These are phyloP conservation scores for Blastomussa wellsi DNA, from an alignment of 92 coral and sea anemone species.

Conservation along the genomic window DNA sequence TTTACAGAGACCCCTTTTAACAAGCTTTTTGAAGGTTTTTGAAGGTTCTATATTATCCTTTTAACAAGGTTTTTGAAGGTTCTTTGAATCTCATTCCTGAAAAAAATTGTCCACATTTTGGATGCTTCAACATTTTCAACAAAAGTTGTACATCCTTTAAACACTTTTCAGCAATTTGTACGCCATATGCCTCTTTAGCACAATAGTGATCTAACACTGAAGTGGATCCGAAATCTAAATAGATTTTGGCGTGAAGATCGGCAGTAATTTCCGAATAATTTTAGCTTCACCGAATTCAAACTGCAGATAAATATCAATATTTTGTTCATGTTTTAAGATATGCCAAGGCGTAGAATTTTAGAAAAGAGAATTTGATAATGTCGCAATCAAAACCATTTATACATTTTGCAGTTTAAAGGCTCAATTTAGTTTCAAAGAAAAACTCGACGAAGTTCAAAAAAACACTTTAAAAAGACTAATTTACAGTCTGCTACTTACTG, in stretches of 20 bases:
- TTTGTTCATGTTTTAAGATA: background rate
- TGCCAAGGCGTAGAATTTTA: background rate
- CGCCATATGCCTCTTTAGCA: background rate
- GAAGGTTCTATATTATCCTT: too few species aligned
- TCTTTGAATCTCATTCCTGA: too few species aligned
- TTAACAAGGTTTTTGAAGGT: too few species aligned
- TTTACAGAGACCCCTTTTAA: too few species aligned
- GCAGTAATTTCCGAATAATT: background rate
- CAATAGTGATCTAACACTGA: background rate
- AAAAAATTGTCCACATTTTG: too few species aligned
- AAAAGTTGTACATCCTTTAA: too few species aligned
- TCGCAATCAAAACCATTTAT: background rate
- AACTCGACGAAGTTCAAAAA: background rate
- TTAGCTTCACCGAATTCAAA: background rate
- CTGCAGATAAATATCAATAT: background rate
- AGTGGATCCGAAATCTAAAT: background rate
- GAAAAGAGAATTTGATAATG: background rate
- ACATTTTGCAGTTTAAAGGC: background rate
- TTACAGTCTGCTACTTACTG: too few species aligned
- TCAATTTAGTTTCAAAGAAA: too few species aligned
- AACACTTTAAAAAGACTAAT: background rate
- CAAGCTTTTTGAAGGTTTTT: too few species aligned
- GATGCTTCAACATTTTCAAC: too few species aligned
- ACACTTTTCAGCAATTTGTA: too few species aligned
- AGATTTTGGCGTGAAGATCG: background rate